phyloP scores from a whole-genome alignment of 2,888 invertebrate genomes.

The Sisyra nigra region DNA sequence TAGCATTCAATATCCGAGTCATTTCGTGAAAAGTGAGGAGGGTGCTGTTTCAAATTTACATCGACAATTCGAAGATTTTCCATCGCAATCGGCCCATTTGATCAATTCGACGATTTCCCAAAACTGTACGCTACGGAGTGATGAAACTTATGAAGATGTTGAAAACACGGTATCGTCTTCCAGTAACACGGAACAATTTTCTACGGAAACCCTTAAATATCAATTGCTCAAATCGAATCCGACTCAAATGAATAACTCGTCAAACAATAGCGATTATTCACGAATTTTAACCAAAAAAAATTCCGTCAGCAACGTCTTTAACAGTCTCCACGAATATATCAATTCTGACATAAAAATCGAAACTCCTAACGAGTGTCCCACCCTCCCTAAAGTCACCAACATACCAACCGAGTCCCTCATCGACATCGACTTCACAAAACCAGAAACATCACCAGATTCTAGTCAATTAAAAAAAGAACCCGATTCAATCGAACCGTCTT shows the following conservation, averaged over 20 bases:
- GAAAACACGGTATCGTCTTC: constrained; percentile 5
- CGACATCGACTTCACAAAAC: too few relatives aligned
- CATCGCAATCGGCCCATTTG: neutral
- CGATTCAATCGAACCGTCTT: too few relatives aligned
- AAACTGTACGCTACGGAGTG: neutral
- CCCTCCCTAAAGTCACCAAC: neutral
- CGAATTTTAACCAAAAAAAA: constrained; percentile 14
- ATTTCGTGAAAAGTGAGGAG: too few relatives aligned
- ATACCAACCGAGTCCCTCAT: too few relatives aligned
- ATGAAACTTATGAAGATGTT: constrained; percentile 3
- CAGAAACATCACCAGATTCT: too few relatives aligned
- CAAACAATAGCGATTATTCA: neutral
- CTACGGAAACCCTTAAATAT: constrained; percentile 10
- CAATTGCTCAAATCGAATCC: constrained; percentile 12
- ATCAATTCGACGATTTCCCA: constrained; percentile 1
- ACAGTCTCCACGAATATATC: constrained; percentile 43
- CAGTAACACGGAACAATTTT: constrained; percentile 7
- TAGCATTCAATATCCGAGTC: too few relatives aligned
- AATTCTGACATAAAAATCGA: constrained; percentile 25
- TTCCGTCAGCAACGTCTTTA: constrained; percentile 43
- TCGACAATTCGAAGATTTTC: neutral
- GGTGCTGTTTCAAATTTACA: neutral
- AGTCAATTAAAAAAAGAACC: too few relatives aligned
- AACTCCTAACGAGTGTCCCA: constrained; percentile 4
- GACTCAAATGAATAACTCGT: neutral